Conservation (phyloP, 2,888 invertebrate species). For the Synergus gifuensis region DNA sequence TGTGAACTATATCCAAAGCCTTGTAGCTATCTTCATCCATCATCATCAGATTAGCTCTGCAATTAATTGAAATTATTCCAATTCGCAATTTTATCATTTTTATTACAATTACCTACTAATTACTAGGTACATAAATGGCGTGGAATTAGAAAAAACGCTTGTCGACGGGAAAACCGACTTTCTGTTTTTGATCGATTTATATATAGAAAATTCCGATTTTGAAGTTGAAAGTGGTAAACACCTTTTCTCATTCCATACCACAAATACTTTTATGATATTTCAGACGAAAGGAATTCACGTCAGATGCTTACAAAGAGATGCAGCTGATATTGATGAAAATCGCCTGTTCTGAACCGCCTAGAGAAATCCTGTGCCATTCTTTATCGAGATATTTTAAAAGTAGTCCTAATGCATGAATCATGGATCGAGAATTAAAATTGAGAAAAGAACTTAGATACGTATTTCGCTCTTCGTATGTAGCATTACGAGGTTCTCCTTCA, state of each 20-base stretch:
- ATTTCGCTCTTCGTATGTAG: constrained; percentile 80
- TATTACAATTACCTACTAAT: no score
- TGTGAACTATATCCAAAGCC: constrained; percentile 88
- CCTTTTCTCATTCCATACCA: no score
- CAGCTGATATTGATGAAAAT: constrained; percentile 48
- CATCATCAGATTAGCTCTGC: constrained; percentile 84
- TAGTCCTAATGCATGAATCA: constrained; percentile 86
- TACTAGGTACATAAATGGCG: no score
- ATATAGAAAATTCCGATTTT: no score
- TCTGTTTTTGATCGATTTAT: no score
- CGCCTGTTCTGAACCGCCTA: constrained; percentile 77
- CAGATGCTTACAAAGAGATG: constrained; percentile 51
- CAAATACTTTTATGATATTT: background rate
- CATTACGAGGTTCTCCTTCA: constrained; percentile 79
- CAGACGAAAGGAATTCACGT: background rate
- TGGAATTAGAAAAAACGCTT: no score
- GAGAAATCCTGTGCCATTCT: constrained; percentile 80
- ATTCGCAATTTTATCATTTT: no score
- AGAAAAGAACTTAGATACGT: constrained; percentile 82
- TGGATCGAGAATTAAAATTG: constrained; percentile 82
- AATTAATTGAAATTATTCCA: constrained; percentile 28
- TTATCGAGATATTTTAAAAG: constrained; percentile 85
- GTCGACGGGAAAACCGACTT: no score
- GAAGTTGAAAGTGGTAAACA: no score
- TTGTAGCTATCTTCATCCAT: constrained; percentile 86